Conservation (phyloP, 2,797 vertebrate species). For the Syngnathus acus region DNA sequence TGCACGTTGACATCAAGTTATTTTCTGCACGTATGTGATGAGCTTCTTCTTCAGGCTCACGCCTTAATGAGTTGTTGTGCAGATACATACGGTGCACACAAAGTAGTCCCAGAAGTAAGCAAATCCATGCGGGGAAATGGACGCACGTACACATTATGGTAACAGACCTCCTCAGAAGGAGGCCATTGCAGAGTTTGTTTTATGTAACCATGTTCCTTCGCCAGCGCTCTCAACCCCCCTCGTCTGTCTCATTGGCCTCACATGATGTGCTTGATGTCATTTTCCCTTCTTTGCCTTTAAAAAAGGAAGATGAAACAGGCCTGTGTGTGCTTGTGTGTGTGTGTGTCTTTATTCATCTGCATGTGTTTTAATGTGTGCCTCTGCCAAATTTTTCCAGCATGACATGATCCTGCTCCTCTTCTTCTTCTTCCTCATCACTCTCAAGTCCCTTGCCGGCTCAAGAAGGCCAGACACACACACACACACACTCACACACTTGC, state of each 20-base stretch:
- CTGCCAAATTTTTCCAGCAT: slow-evolving; percentile 68
- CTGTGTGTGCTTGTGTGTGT: slow-evolving; percentile 22
- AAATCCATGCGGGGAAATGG: slow-evolving; percentile 17
- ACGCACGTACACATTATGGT: background rate
- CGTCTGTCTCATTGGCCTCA: slow-evolving; percentile 61
- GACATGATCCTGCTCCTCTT: slow-evolving; percentile 65
- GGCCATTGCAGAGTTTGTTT: slow-evolving; percentile 39
- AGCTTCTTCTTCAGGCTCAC: slow-evolving; percentile 13
- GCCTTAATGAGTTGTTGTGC: slow-evolving; percentile 25
- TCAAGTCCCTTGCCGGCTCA: slow-evolving; percentile 22
- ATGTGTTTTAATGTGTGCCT: too few relatives aligned
- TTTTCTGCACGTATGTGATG: slow-evolving; percentile 31
- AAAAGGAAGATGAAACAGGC: slow-evolving; percentile 64
- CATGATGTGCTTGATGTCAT: slow-evolving; percentile 75
- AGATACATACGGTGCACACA: slow-evolving; percentile 6
- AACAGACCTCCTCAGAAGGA: slow-evolving; percentile 12
- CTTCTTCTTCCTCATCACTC: slow-evolving; percentile 37
- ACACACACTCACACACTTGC: background rate
- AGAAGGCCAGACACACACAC: slow-evolving; percentile 40
- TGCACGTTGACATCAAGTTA: slow-evolving; percentile 28
- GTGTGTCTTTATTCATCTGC: background rate
- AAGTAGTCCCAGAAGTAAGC: background rate
- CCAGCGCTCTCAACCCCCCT: slow-evolving; percentile 45
- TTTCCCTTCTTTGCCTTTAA: slow-evolving; percentile 57
- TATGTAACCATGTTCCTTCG: slow-evolving; percentile 59